Conservation (phyloP, 2,113 vertebrate genomes). For the Rattus norvegicus region GRCr8 NC_086040.1:12418001-12418500, state of each 20-base stretch:
- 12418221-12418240: not conserved
- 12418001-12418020: not conserved
- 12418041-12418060: conserved; percentile 48
- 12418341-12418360: too few species aligned
- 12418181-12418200: not conserved
- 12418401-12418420: too few species aligned
- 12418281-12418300: not conserved
- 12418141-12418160: too few species aligned
- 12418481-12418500: too few species aligned
- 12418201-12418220: not conserved
- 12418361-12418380: too few species aligned
- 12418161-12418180: not conserved
- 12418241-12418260: not conserved
- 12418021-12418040: not conserved
- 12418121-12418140: not conserved
- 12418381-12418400: too few species aligned
- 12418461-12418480: too few species aligned
- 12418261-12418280: conserved; percentile 30
- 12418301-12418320: conserved; percentile 5
- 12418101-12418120: not conserved
- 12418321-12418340: too few species aligned
- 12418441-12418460: too few species aligned
- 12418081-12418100: not conserved
- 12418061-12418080: not conserved
- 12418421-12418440: too few species aligned